phyloP scores from a whole-genome alignment of 1,140 invertebrate species.

The Drosophila kikkawai region DNA sequence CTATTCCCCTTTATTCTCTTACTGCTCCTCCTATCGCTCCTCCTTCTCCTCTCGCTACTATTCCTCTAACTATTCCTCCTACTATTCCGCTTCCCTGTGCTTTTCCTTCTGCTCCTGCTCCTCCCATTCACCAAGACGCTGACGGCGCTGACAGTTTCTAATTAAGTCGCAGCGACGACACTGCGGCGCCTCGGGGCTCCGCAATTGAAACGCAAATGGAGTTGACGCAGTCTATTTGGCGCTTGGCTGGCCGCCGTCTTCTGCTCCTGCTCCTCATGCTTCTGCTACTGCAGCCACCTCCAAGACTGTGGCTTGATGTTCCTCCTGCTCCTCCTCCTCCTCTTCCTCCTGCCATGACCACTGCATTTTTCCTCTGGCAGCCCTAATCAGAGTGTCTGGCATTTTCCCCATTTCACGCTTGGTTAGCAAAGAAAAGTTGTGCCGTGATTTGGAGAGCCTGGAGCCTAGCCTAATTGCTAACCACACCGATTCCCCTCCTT shows the following conservation, averaged over 20 bases:
- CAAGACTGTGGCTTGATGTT: background rate
- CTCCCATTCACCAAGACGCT: background rate
- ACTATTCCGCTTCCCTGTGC: background rate
- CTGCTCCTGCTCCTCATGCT: background rate
- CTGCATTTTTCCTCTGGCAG: conserved; percentile 14
- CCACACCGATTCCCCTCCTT: background rate
- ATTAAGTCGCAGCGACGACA: conserved; percentile 55
- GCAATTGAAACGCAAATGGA: conserved; percentile 49
- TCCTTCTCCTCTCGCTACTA: background rate
- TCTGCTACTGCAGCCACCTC: background rate
- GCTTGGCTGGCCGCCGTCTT: conserved; percentile 56
- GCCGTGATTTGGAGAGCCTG: background rate
- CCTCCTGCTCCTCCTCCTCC: background rate
- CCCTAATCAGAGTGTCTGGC: conserved; percentile 45
- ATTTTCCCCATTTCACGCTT: conserved; percentile 75
- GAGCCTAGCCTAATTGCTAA: background rate
- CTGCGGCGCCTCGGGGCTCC: conserved; percentile 31
- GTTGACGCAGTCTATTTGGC: conserved; percentile 77
- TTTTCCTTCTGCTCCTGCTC: background rate
- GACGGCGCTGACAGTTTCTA: conserved; percentile 49
- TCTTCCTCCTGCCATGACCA: background rate
- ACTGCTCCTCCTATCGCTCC: background rate
- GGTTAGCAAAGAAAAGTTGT: conserved; percentile 52
- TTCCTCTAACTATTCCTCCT: background rate
- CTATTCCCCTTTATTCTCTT: background rate